Conservation (phyloP, 2,113 vertebrate species). For the Xiphophorus hellerii region DNA sequence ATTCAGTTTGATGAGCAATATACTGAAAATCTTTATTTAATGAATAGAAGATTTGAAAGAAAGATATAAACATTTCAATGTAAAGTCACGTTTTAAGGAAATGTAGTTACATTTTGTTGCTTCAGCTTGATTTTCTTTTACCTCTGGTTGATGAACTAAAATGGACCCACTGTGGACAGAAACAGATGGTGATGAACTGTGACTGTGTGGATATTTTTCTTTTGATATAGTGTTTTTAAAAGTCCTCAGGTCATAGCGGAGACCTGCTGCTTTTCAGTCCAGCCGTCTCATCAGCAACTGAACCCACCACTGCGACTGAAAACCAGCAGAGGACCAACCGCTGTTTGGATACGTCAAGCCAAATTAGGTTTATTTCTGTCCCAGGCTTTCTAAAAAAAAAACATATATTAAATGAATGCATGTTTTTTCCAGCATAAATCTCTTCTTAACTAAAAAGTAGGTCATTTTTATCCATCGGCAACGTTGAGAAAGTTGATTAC, state of each 20-base stretch:
- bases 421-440: slow-evolving; percentile 9
- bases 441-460: slow-evolving; percentile 41
- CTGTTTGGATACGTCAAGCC: slow-evolving; percentile 6
- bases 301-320: slow-evolving; percentile 26
- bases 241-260: slow-evolving; percentile 23
- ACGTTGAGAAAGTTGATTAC: slow-evolving; percentile 33
- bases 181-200: slow-evolving; percentile 13
- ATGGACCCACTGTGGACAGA: not conserved
- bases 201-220: slow-evolving; percentile 15
- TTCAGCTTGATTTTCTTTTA: no score
- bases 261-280: slow-evolving; percentile 44
- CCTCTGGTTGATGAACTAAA: not conserved
- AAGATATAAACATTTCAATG: no score
- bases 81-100: no score
- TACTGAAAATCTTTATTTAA: no score
- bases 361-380: slow-evolving; percentile 30
- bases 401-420: slow-evolving; percentile 1
- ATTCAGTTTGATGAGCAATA: no score
- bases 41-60: no score
- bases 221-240: not conserved
- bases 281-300: slow-evolving; percentile 33
- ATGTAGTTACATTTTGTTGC: no score
- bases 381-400: slow-evolving; percentile 10
- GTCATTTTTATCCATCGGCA: slow-evolving; percentile 58
- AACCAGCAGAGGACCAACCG: slow-evolving; percentile 31